Conservation (phyloP, 2,113 vertebrate species). For the Oreocharis arfaki region DNA sequence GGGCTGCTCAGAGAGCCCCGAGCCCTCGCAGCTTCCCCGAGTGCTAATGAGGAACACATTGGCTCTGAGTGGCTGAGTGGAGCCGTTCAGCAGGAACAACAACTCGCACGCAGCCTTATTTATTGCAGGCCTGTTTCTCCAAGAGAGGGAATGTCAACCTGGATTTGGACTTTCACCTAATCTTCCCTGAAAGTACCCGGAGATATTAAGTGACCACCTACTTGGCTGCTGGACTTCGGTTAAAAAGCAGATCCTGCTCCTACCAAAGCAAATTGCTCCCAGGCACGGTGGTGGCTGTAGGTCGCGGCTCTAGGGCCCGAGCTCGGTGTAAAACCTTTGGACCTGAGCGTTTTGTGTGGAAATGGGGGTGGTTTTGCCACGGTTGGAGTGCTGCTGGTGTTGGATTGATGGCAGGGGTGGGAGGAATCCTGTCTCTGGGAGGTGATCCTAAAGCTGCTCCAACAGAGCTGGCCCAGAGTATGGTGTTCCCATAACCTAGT, state of each 20-base stretch:
- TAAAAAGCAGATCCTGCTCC: neutral
- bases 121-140: conserved; percentile 54
- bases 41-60: conserved; percentile 67
- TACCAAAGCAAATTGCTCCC: neutral
- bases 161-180: conserved; percentile 63
- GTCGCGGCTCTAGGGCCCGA: neutral
- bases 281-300: neutral
- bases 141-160: conserved; percentile 51
- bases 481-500: neutral
- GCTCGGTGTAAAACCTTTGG: neutral
- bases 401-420: neutral
- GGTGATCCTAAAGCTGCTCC: neutral
- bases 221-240: conserved; percentile 15
- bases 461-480: neutral
- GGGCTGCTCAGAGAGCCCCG: conserved; percentile 37
- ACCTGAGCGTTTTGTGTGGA: neutral
- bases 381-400: neutral
- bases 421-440: neutral
- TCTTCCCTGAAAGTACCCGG: conserved; percentile 37
- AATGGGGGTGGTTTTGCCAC: neutral
- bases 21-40: conserved; percentile 63
- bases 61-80: conserved; percentile 43
- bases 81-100: conserved; percentile 53
- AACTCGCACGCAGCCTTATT: conserved; percentile 55
- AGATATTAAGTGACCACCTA: conserved; percentile 61